Conservation (phyloP, 2,113 vertebrate species). For the Gila orcuttii region DNA sequence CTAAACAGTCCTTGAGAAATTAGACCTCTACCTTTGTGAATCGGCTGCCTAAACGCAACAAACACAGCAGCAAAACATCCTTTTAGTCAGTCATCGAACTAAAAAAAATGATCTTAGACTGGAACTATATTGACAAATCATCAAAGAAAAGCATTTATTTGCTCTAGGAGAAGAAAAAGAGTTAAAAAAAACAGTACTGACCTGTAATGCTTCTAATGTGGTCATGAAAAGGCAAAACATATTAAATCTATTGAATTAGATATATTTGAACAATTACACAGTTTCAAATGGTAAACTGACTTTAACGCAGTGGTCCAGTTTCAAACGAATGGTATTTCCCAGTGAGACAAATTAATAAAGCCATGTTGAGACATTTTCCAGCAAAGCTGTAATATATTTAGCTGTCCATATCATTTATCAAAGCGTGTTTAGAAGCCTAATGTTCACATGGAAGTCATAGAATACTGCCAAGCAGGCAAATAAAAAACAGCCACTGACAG, state of each 20-base stretch:
- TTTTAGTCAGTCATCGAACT: neutral
- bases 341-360: slow-evolving; percentile 18
- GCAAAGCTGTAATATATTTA: slow-evolving; percentile 58
- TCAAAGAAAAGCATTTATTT: slow-evolving; percentile 1
- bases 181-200: neutral
- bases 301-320: neutral
- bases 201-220: neutral
- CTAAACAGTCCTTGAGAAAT: neutral
- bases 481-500: slow-evolving; percentile 70
- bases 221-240: slow-evolving; percentile 2
- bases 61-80: neutral
- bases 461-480: slow-evolving; percentile 64
- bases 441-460: slow-evolving; percentile 66
- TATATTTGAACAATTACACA: neutral
- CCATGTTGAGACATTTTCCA: slow-evolving; percentile 38
- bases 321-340: neutral
- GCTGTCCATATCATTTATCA: slow-evolving; percentile 71
- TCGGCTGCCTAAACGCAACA: neutral
- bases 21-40: neutral
- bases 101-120: neutral
- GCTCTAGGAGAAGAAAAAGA: neutral
- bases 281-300: neutral
- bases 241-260: neutral
- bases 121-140: neutral
- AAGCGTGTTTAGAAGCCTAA: slow-evolving; percentile 70